Evolutionary conservation across 2,113 vertebrate species (phyloP).

Genomic region (Tetrao urogallus): DNA sequence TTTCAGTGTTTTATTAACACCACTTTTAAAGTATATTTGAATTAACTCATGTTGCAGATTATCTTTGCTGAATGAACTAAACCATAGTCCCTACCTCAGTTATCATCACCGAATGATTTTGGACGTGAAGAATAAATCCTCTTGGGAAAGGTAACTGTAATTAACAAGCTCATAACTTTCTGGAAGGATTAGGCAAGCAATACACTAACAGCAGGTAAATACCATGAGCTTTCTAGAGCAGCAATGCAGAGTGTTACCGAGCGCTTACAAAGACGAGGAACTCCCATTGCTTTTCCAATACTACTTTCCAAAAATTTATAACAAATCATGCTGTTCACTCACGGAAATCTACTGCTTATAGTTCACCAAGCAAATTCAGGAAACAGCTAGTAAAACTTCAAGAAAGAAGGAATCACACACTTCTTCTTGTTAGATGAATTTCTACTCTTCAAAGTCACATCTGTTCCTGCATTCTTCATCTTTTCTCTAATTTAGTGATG

Average conservation of each 20-base stretch:
- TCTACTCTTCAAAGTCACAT: neutral
- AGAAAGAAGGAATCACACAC: neutral
- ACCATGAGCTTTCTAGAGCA: neutral
- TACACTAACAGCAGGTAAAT: neutral
- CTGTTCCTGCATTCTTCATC: neutral
- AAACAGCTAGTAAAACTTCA: neutral
- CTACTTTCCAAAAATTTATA: neutral
- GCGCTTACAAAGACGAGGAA: neutral
- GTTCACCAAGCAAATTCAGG: neutral
- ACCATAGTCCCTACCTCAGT: neutral
- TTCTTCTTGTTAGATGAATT: neutral
- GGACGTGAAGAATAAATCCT: neutral
- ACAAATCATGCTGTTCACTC: neutral
- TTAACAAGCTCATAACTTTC: neutral
- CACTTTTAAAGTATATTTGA: neutral
- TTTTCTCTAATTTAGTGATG: neutral
- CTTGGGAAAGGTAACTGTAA: neutral
- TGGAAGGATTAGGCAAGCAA: neutral
- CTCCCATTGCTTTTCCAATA: neutral
- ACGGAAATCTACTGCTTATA: neutral
- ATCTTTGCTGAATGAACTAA: conserved; percentile 15
- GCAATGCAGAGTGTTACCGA: neutral
- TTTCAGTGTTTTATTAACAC: neutral
- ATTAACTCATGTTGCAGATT: neutral
- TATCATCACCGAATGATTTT: neutral